Evolutionary conservation across 2,888 invertebrate genomes (phyloP).

Genomic region (Lasioglossum calceatum): DNA sequence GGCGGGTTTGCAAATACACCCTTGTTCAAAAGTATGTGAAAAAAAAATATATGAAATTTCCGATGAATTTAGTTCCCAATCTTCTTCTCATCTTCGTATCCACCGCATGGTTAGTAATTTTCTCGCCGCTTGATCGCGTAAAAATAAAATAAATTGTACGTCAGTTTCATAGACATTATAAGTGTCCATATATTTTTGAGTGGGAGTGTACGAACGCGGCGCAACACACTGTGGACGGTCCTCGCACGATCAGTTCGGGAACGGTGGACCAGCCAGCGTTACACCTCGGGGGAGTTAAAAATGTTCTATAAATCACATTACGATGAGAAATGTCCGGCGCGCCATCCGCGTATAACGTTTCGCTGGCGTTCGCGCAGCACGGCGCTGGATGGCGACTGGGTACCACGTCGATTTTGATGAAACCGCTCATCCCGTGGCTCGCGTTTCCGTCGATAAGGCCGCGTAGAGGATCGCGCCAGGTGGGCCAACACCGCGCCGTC

Average conservation of each 20-base stretch:
- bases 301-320: conserved; percentile 82
- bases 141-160: background rate
- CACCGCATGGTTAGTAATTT: background rate
- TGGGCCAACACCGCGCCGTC: no score
- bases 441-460: conserved; percentile 11
- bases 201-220: conserved; percentile 22
- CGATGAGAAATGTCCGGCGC: conserved; percentile 78
- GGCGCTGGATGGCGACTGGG: conserved; percentile 23
- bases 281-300: conserved; percentile 78
- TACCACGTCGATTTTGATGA: conserved; percentile 34
- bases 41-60: background rate
- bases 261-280: conserved; percentile 48
- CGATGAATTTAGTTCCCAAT: background rate
- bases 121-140: no score
- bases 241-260: conserved; percentile 59
- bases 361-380: conserved; percentile 17
- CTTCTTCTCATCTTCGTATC: background rate
- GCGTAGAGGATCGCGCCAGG: background rate
- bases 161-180: background rate
- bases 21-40: background rate
- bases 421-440: background rate
- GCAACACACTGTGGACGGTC: conserved; percentile 50
- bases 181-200: background rate
- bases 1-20: background rate
- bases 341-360: conserved; percentile 71